Evolutionary conservation across 2,888 invertebrate species (phyloP).

Genomic region (Hermaeophaga mercurialis): DNA sequence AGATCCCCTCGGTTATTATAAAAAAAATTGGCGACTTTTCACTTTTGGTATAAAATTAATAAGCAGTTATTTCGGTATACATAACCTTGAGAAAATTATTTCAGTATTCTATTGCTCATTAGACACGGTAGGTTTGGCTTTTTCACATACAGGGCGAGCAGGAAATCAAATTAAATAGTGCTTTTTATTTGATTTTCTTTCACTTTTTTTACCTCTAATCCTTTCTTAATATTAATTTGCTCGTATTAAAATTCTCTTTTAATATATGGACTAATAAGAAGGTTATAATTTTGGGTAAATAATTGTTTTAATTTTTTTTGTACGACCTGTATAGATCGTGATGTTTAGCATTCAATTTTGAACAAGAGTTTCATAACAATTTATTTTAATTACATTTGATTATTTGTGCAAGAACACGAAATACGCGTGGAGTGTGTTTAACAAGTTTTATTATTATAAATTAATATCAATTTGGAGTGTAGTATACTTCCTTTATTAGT

Average conservation of each 20-base stretch:
- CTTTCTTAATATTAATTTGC: no score
- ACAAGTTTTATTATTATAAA: background rate
- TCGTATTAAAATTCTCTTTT: no score
- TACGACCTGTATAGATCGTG: no score
- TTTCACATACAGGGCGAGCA: background rate
- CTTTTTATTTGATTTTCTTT: no score
- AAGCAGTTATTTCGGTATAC: slow-evolving; percentile 8
- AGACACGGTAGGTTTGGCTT: slow-evolving; percentile 8
- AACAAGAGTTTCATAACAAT: no score
- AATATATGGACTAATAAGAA: no score
- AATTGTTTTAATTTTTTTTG: no score
- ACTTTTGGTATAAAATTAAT: slow-evolving; percentile 9
- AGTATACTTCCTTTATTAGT: background rate
- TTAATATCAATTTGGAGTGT: background rate
- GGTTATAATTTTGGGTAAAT: no score
- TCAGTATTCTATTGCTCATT: slow-evolving; percentile 7
- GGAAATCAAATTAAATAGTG: no score
- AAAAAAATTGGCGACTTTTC: slow-evolving; percentile 7
- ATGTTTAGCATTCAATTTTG: no score
- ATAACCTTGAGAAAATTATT: slow-evolving; percentile 7
- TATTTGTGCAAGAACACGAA: background rate
- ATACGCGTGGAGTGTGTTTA: background rate
- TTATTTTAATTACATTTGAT: no score
- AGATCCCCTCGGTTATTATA: slow-evolving; percentile 5
- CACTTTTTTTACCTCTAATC: no score